Conservation (phyloP, 2,113 vertebrate genomes). For the Sphyrna mokarran region DNA sequence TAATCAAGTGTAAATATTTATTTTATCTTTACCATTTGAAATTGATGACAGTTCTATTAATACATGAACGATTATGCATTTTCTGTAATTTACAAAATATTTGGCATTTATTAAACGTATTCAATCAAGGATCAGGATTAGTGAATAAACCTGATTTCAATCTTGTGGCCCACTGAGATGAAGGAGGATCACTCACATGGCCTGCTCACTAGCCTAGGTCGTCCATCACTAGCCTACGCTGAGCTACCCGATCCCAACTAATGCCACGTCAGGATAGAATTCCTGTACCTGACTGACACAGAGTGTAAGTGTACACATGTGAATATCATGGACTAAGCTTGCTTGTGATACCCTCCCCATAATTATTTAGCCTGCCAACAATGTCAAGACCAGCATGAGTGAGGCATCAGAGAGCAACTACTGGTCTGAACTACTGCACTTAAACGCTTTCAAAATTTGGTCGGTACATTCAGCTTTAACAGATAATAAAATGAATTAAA, state of each 20-base stretch:
- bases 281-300: neutral
- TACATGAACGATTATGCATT: no score
- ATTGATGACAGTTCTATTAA: no score
- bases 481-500: neutral
- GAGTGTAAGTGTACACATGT: neutral
- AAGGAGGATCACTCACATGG: no score
- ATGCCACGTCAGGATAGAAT: neutral
- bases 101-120: no score
- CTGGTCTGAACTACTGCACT: neutral
- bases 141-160: no score
- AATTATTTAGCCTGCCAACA: neutral
- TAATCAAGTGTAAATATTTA: no score
- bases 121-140: no score
- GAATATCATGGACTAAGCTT: neutral
- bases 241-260: neutral
- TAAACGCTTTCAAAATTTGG: neutral
- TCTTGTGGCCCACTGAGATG: no score
- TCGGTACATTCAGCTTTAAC: neutral
- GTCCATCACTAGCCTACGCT: no score
- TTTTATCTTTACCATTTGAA: no score
- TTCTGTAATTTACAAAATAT: no score
- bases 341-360: neutral
- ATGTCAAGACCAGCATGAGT: neutral
- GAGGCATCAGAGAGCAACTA: neutral
- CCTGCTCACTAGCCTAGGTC: no score